phyloP scores from a whole-genome alignment of 1,140 invertebrate species.

The Megalonaias nervosa region DNA sequence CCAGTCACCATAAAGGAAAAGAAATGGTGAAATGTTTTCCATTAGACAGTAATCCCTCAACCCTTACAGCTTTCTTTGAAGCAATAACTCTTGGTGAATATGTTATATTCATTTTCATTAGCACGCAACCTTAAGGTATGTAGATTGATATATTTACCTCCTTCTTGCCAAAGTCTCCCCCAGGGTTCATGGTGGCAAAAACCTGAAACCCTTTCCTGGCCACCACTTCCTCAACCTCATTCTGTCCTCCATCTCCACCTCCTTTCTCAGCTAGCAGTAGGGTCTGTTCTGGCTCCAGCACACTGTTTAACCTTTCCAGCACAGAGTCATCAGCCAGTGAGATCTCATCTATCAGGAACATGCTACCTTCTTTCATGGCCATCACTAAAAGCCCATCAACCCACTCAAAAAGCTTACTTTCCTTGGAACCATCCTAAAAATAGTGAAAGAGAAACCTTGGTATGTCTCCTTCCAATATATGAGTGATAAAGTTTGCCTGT shows the following conservation, averaged over 20 bases:
- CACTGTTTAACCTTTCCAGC: constrained; percentile 95
- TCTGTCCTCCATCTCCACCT: constrained; percentile 48
- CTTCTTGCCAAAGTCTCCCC: constrained; percentile 99
- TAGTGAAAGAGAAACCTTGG: background rate
- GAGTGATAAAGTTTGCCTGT: too few relatives aligned
- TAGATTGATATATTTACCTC: constrained; percentile 76
- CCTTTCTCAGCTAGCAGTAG: constrained; percentile 91
- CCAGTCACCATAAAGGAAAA: too few relatives aligned
- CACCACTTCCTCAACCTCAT: constrained; percentile 66
- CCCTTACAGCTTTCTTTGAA: too few relatives aligned
- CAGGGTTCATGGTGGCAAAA: constrained; percentile 99
- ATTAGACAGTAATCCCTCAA: too few relatives aligned
- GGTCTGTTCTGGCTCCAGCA: constrained; percentile 94
- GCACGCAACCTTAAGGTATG: background rate
- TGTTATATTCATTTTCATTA: background rate
- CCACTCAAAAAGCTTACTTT: constrained; percentile 92
- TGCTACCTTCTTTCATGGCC: constrained; percentile 89
- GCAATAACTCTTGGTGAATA: too few relatives aligned
- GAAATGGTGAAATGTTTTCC: too few relatives aligned
- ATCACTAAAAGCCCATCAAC: constrained; percentile 94
- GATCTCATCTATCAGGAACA: constrained; percentile 99
- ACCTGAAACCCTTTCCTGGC: constrained; percentile 90
- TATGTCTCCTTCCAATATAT: too few relatives aligned
- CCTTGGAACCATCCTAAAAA: constrained; percentile 38
- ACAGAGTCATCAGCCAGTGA: constrained; percentile 99